Evolutionary conservation across 2,888 invertebrate genomes (phyloP).

Genomic region (Steromphala cineraria): DNA sequence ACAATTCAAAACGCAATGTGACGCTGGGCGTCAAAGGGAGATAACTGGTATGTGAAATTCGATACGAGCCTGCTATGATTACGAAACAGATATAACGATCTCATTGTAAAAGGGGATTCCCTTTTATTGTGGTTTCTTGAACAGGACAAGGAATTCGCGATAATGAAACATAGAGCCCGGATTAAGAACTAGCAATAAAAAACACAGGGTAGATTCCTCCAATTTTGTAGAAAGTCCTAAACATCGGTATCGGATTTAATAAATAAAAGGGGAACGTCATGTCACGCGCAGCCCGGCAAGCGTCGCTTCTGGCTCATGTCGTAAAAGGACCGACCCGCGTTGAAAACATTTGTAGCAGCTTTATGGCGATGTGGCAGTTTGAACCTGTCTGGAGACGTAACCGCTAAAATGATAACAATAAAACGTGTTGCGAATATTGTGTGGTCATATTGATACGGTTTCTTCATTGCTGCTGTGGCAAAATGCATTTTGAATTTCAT

Average conservation of each 20-base stretch:
- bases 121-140: conserved; percentile 10
- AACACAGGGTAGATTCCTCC: conserved; percentile 4
- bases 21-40: not conserved
- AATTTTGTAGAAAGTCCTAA: conserved; percentile 4
- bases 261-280: not conserved
- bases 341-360: not conserved
- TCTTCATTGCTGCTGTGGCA: not conserved
- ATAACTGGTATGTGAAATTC: not conserved
- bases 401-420: not conserved
- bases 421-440: not conserved
- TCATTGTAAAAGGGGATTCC: not conserved
- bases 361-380: not conserved
- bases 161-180: conserved; percentile 19
- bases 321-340: not conserved
- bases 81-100: conserved; percentile 20
- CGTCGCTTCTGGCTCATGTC: not conserved
- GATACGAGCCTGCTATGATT: not conserved
- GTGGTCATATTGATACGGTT: not conserved
- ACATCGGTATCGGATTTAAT: conserved; percentile 9
- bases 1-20: too few relatives aligned
- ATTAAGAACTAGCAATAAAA: conserved; percentile 9
- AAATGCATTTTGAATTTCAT: too few relatives aligned
- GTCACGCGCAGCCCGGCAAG: not conserved
- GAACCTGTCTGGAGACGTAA: not conserved
- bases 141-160: not conserved